Percentiles rank a stretch among this genome's conserved stretches.
Conservation (phyloP, 2,797 vertebrate genomes). For the Clarias platycephalus region DNA sequence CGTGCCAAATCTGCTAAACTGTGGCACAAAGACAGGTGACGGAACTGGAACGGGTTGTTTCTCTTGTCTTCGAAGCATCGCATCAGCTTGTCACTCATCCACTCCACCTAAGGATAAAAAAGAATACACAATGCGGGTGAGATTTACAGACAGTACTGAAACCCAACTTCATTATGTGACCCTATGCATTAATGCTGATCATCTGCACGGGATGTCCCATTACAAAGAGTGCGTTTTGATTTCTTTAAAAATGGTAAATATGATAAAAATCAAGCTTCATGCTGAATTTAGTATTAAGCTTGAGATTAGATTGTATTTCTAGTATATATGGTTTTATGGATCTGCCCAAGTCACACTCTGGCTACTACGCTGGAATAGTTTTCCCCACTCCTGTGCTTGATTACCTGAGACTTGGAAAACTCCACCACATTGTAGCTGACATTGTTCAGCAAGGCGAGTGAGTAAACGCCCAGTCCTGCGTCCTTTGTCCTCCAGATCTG, state of each 20-base stretch:
- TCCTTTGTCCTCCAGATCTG: conserved; percentile 99
- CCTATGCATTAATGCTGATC: background rate
- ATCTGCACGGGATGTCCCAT: background rate
- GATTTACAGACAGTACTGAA: background rate
- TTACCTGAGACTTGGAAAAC: conserved; percentile 98
- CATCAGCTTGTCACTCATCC: conserved; percentile 99
- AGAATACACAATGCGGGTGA: background rate
- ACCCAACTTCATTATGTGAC: background rate
- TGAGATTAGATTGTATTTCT: too few species aligned
- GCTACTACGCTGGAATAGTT: background rate
- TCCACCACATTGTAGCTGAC: conserved; percentile 99
- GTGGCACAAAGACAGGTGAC: conserved; percentile 93
- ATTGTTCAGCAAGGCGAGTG: conserved; percentile 93
- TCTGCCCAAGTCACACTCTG: background rate
- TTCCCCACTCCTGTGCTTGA: background rate
- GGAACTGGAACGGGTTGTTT: conserved; percentile 98
- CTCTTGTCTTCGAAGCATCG: conserved; percentile 98
- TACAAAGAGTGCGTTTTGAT: background rate
- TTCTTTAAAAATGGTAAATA: background rate
- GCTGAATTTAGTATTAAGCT: background rate
- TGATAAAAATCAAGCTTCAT: background rate
- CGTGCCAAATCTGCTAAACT: conserved; percentile 91
- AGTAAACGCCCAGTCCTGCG: conserved; percentile 92
- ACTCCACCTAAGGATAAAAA: conserved; percentile 83
- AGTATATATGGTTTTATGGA: background rate